Evolutionary conservation across 2,797 vertebrate species (phyloP).

Genomic region (Premnoplex brunnescens): DNA sequence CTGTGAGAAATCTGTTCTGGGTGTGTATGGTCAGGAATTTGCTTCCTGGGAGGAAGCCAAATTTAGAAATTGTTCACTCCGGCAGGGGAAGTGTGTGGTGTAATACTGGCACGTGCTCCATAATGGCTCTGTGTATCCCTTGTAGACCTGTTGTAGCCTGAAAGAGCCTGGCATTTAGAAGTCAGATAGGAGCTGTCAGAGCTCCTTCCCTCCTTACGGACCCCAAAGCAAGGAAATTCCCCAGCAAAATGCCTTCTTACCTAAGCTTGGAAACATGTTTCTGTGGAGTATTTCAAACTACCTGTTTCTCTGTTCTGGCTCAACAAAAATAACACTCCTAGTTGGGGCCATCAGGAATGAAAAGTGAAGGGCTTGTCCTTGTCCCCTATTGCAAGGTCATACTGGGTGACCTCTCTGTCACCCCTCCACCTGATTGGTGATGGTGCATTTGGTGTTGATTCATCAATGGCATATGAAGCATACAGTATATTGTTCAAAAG

Average conservation of each 20-base stretch:
- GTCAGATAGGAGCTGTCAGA: background rate
- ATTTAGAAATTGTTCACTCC: background rate
- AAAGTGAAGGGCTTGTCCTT: background rate
- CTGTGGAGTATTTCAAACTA: accelerated
- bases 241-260: background rate
- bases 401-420: accelerated
- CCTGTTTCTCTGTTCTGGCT: background rate
- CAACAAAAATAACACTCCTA: background rate
- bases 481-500: accelerated
- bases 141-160: background rate
- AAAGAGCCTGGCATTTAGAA: background rate
- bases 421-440: accelerated
- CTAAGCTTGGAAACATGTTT: background rate
- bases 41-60: background rate
- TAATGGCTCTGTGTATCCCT: background rate
- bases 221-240: background rate
- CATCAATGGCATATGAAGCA: background rate
- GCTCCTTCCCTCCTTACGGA: background rate
- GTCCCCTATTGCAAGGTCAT: accelerated
- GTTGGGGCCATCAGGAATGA: accelerated
- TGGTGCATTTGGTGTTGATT: accelerated
- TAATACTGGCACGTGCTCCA: background rate
- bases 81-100: accelerated
- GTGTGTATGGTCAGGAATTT: conserved; percentile 31
- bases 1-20: conserved; percentile 25